Base-by-base conservation (phyloP, 2,113 vertebrate species). In the Hucho hucho region DNA sequence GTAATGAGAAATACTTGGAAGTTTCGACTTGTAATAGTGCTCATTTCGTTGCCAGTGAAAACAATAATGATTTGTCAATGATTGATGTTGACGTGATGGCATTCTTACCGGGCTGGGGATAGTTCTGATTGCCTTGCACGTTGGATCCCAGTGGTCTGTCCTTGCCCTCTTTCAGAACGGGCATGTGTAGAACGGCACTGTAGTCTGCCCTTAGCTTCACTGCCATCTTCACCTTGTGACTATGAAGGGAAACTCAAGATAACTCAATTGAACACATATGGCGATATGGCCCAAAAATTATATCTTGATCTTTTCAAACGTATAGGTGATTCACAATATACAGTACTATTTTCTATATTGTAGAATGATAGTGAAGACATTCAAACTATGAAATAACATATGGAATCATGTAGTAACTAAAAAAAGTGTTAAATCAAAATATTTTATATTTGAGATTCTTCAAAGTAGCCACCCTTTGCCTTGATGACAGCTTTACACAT, bases 141-240 rank as follows among this genome's bases (percentile, higher is more conserved):
- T 94, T 90, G 24, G 0, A 84, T 9, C 82, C 84, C 85, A 90
- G 85, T 59, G 20, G 90, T 74, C 96, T 93, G 74, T 97, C 96
- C 84, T 95, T 93, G 46, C 89, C 95, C 87, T 99, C 97, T 82
- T 97, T 99, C 20, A 95, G 87, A 63, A 94, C 89, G 1, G 98
- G 98, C 96, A 99, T 97, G 87, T 99, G 97, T 4, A 98, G 85
- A 58, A 99, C 96, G 0, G 95, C 94, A 26, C 82, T 78, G 0
- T 98, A 99, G 4, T 99, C 98, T 0, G 95, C 88, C 32, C 91
- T 96, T 78, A 99, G 90, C 80, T 99, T 99, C n/a, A 93, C 89
- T n/a, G 81, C 83, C 96, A 98, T 95, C 87, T 99, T 99, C 59
- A 97, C 14, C 76, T 96, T 96, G 90, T 96, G 94, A 89, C 97